Evolutionary conservation across 2,888 invertebrate species (phyloP).

Genomic region (Tachina fera): DNA sequence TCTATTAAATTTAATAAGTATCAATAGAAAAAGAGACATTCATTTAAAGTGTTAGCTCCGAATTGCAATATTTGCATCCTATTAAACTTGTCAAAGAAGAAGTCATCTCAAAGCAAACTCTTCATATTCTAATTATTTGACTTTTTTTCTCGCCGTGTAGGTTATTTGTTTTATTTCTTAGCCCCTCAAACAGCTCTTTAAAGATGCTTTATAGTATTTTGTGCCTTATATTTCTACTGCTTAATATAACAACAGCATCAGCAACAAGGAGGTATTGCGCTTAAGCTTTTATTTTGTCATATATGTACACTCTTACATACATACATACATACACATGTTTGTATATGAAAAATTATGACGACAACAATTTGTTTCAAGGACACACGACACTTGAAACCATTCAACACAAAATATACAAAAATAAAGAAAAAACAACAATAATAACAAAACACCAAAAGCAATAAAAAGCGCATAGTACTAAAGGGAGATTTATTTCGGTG

Average conservation of each 20-base stretch:
- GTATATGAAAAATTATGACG: slow-evolving; percentile 71
- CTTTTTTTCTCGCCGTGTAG: not conserved
- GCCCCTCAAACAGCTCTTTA: not conserved
- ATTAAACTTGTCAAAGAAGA: too few relatives aligned
- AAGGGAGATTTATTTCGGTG: slow-evolving; percentile 12
- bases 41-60: too few relatives aligned
- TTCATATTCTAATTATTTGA: not conserved
- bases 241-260: slow-evolving; percentile 28
- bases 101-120: too few relatives aligned
- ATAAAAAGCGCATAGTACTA: slow-evolving; percentile 40
- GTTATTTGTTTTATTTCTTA: not conserved
- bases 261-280: slow-evolving; percentile 8
- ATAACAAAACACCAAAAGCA: slow-evolving; percentile 48
- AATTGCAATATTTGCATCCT: too few relatives aligned
- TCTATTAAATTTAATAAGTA: too few relatives aligned
- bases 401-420: slow-evolving; percentile 38
- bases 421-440: slow-evolving; percentile 17
- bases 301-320: not conserved
- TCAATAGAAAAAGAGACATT: too few relatives aligned
- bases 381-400: slow-evolving; percentile 72
- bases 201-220: slow-evolving; percentile 25
- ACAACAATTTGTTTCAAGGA: slow-evolving; percentile 74
- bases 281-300: not conserved
- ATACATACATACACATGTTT: not conserved
- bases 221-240: not conserved